Evolutionary conservation across 2,888 invertebrate species (phyloP), one percentile per base, ranked within the genome.

Genomic region (Drosophila formosana): DNA sequence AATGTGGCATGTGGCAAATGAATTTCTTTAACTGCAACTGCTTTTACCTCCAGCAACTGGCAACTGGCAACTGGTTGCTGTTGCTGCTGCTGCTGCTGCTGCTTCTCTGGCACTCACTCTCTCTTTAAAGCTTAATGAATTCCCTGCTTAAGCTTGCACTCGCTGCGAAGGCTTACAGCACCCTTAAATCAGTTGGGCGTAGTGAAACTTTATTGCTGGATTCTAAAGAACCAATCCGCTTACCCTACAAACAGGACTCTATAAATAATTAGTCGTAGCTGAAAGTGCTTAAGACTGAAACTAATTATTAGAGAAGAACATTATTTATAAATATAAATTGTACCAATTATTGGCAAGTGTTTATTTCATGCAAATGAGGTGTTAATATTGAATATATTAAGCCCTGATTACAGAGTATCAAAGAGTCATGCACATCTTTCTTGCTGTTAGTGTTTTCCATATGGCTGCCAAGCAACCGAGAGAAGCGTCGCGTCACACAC

Each of bases 121-220:
- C 39, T 43, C 32, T 50, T 76, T 57, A 63, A 72, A 61, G 25
- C 66, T 52, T 58, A 72, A 75, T 76, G 75, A 67, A 65, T 75
- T 72, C 49, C 13, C 39, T 43, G 37, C 57, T 57, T 45, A 60
- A 66, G 47, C 55, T 25, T 47, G 43, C 55, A 56, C 47, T 50
- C 45, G 45, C 43, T 50, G 57, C 23, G 46, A 7, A 23, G 51
- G 41, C 61, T 52, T 63, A 30, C 50, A 47, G 39, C 43, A 58
- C 43, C 61, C 67, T 80, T 82, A 72, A 82, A 80, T 80, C 80
- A 75, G 83, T 65, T 78, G 66, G 50, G 62, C 75, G 64, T 72
- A 75, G 62, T 69, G 58, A 72, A 78, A 73, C 69, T 64, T 53
- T 23, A 32, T 58, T 61, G 45, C 23, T 7, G 13, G 52, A 8